A percentile compares a stretch with the other conserved stretches of the same genome.
These are phyloP conservation scores for Trachops cirrhosus DNA, from an alignment of 2,797 vertebrate species.

Conservation along the genomic window DNA sequence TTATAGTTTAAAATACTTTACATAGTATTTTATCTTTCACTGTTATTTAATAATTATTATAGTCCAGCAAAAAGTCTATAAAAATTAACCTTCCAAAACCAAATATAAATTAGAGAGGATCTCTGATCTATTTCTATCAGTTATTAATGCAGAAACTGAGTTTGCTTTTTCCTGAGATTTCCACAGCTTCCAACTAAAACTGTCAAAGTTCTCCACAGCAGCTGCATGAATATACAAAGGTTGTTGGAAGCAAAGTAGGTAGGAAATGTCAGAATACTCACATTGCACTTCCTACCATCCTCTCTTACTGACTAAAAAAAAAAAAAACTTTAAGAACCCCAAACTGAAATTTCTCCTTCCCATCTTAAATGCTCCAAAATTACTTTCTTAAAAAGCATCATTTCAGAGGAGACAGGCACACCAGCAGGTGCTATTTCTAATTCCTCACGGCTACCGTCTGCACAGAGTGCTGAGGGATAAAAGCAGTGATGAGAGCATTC, in stretches of 20 bases:
- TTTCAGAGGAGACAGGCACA: conserved; percentile 53
- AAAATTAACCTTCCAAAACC: conserved; percentile 29
- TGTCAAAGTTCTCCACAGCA: conserved; percentile 58
- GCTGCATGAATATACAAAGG: conserved; percentile 66
- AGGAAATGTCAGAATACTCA: conserved; percentile 67
- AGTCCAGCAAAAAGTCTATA: background rate
- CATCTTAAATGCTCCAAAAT: conserved; percentile 54
- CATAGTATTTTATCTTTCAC: background rate
- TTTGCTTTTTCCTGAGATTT: conserved; percentile 45
- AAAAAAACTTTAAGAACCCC: conserved; percentile 39
- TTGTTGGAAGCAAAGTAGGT: conserved; percentile 60
- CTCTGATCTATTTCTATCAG: background rate
- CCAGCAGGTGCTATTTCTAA: conserved; percentile 71
- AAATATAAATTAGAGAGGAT: conserved; percentile 9
- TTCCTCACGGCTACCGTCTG: conserved; percentile 61
- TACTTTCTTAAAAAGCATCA: conserved; percentile 64
- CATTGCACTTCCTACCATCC: conserved; percentile 23
- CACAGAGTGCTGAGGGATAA: conserved; percentile 40
- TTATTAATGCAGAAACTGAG: conserved; percentile 47
- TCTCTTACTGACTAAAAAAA: conserved; percentile 50
- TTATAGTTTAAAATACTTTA: background rate
- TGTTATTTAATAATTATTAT: background rate
- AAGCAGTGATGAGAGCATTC: conserved; percentile 72
- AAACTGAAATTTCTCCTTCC: conserved; percentile 48
- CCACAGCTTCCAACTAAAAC: conserved; percentile 40